Evolutionary conservation across 2,797 vertebrate species (phyloP).

Genomic region (Sebastes nivosus): DNA sequence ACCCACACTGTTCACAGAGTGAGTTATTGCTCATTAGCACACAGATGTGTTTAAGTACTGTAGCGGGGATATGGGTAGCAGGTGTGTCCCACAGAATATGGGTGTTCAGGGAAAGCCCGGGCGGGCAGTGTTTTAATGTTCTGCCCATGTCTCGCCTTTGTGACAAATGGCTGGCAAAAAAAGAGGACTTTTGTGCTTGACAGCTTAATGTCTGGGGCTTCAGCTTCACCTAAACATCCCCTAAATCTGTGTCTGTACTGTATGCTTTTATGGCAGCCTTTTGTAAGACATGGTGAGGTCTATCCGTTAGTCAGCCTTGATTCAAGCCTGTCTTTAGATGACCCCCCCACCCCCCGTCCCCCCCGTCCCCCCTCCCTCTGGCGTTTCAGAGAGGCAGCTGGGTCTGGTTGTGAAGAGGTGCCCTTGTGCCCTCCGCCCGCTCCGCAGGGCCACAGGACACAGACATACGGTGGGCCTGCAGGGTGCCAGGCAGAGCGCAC

Average conservation of each 20-base stretch:
- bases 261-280: conserved; percentile 6
- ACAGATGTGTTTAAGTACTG: conserved; percentile 29
- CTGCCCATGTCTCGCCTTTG: not conserved
- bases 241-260: not conserved
- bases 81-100: conserved; percentile 49
- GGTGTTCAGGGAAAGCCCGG: conserved; percentile 16
- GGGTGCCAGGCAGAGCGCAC: conserved; percentile 58
- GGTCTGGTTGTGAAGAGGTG: conserved; percentile 55
- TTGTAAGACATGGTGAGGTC: conserved; percentile 27
- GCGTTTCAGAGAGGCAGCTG: conserved; percentile 62
- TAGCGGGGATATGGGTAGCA: conserved; percentile 42
- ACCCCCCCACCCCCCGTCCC: not conserved
- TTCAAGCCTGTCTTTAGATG: conserved; percentile 38
- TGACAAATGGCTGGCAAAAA: conserved; percentile 26
- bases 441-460: conserved; percentile 42
- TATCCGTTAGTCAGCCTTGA: conserved; percentile 37
- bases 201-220: not conserved
- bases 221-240: not conserved
- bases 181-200: conserved; percentile 14
- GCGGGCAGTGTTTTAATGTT: conserved; percentile 7
- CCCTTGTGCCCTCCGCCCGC: conserved; percentile 61
- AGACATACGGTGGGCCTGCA: conserved; percentile 55
- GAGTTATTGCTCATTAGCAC: conserved; percentile 42
- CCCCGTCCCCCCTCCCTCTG: conserved; percentile 1
- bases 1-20: not conserved